Conservation (phyloP, 2,888 invertebrate genomes). For the Xestoiulus laeticollis region DNA sequence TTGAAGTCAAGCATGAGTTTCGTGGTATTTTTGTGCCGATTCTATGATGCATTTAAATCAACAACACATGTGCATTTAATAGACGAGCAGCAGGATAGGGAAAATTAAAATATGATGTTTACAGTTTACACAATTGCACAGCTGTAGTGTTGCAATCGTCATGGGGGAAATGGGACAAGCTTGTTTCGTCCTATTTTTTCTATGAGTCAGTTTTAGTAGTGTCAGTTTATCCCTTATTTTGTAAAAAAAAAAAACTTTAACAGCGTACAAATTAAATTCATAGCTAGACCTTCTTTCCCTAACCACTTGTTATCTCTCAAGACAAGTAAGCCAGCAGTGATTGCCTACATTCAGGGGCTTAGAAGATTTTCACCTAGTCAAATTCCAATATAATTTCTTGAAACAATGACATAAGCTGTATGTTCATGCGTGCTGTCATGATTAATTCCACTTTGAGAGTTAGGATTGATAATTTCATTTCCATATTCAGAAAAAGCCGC, state of each 20-base stretch:
- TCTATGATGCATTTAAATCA: not conserved
- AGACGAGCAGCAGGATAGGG: not conserved
- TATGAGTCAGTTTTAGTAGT: not conserved
- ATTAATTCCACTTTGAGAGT: no score
- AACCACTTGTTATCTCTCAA: not conserved
- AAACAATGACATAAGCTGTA: no score
- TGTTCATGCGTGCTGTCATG: no score
- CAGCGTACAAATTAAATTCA: no score
- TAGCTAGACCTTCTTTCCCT: not conserved
- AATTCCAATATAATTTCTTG: no score
- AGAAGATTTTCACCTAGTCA: not conserved
- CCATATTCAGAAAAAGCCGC: not conserved
- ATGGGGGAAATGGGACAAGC: not conserved
- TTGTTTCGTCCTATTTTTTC: not conserved
- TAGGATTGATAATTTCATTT: not conserved
- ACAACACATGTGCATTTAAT: constrained; percentile 7
- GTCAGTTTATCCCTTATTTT: no score
- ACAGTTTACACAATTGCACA: constrained; percentile 26
- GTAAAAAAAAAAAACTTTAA: no score
- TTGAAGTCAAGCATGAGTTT: not conserved
- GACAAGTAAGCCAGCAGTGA: not conserved
- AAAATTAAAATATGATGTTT: not conserved
- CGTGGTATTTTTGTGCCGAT: not conserved
- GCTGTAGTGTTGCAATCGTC: not conserved
- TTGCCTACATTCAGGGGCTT: not conserved